Evolutionary conservation across 2,797 vertebrate species (phyloP).

Genomic region (Podarcis lilfordi): DNA sequence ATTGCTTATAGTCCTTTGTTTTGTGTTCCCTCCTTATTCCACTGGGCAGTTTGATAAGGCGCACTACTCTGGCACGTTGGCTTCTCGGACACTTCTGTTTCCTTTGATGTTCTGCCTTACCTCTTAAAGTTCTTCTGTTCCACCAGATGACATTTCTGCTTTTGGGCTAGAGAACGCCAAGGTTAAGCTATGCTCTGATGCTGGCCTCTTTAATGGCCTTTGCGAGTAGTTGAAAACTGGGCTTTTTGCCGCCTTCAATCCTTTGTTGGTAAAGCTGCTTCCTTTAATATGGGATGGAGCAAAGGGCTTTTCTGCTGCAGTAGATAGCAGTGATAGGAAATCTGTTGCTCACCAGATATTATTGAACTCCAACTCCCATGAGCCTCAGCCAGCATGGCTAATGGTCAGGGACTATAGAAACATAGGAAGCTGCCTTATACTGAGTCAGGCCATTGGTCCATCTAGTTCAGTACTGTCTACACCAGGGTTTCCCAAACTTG

Average conservation of each 20-base stretch:
- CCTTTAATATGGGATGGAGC: not conserved
- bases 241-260: no score
- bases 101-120: not conserved
- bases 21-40: not conserved
- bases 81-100: not conserved
- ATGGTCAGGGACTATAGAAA: no score
- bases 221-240: no score
- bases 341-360: no score
- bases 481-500: no score
- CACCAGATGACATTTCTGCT: not conserved
- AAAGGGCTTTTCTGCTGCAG: not conserved
- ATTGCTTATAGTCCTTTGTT: not conserved
- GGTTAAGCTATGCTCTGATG: not conserved
- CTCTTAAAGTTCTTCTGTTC: not conserved
- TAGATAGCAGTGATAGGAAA: no score
- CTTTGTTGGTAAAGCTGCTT: not conserved
- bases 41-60: not conserved
- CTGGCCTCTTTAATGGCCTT: not conserved
- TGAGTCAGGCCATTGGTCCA: no score
- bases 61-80: not conserved
- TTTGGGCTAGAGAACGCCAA: not conserved
- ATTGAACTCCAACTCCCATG: no score
- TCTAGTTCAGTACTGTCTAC: no score
- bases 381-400: no score
- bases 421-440: no score